Base-by-base conservation (phyloP, 2,888 invertebrate species). In the Leucophenga maculata region DNA sequence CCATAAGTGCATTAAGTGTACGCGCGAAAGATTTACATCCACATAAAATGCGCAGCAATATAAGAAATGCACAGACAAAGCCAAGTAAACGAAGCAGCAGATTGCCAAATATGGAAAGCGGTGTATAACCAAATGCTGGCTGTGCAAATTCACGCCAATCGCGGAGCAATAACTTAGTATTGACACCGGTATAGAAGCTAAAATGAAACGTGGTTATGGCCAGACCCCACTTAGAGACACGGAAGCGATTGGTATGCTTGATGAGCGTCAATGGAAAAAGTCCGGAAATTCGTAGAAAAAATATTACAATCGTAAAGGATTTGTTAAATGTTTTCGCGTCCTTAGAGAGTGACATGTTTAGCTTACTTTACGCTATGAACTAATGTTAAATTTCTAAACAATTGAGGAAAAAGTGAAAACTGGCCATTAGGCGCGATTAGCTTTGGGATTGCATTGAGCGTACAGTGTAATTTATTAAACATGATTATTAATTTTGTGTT, bases 231-330 rank as follows among this genome's bases (percentile, higher is more conserved):
- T 73, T 74, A 0, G 82, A 79, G 0, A 78, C 55, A 2, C 31
- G 14, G 31, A 78, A 80, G 18, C 67, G 20, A 18, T 71, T 71
- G 6, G 16, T 39, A 1, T 1, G 6, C 0, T 18, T 9, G 8
- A 62, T 65, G 16, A 72, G 77, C 0, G 54, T 32, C n/a, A 71
- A 79, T 1, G 83, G 82, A 72, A 77, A 81, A 6, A 82, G 39
- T 0, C 80, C 82, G 0, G 74, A 71, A 9, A 74, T 3, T 2
- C 77, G 78, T 14, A 82, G 54, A 6, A 78, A 55, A 3, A 67
- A 18, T 11, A 73, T 65, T 1, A 70, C 50, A 6, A 75, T 31
- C n/a, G 52, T 16, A 32, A 72, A 79, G 0, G 78, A 68, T 16
- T 78, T 74, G 13, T 59, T 64, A 0, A 80, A 20, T 14, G 64